A percentile compares a stretch with the other conserved stretches of the same genome.
Conservation (phyloP, 1,140 invertebrate species). For the Micrasema minimum region DNA sequence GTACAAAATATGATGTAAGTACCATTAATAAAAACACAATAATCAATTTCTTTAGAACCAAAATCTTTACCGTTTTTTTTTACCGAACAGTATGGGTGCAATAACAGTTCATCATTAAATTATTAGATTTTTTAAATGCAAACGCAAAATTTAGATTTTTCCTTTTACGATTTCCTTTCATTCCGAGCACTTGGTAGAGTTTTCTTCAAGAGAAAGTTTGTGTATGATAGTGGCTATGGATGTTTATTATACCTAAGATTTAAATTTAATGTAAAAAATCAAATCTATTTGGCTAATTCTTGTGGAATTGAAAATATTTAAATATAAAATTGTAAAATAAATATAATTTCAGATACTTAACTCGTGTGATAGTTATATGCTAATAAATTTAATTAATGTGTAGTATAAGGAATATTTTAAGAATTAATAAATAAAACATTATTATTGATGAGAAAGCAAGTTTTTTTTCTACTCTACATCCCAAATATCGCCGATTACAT, state of each 20-base stretch:
- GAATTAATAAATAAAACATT: slow-evolving; percentile 52
- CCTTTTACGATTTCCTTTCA: too few species aligned
- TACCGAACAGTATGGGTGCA: background rate
- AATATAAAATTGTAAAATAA: slow-evolving; percentile 35
- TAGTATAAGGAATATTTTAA: slow-evolving; percentile 51
- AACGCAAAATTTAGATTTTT: too few species aligned
- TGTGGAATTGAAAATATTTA: slow-evolving; percentile 43
- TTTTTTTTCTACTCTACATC: slow-evolving; percentile 30
- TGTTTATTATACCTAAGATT: slow-evolving; percentile 23
- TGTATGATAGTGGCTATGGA: slow-evolving; percentile 16
- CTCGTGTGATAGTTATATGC: slow-evolving; percentile 49
- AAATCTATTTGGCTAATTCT: slow-evolving; percentile 28
- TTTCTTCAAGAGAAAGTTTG: slow-evolving; percentile 13
- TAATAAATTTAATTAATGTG: slow-evolving; percentile 53
- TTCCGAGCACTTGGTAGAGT: too few species aligned
- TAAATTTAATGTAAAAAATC: slow-evolving; percentile 24
- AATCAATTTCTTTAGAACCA: too few species aligned
- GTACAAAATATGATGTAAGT: too few species aligned
- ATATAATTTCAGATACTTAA: slow-evolving; percentile 41
- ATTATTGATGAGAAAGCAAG: slow-evolving; percentile 47
- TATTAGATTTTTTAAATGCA: too few species aligned
- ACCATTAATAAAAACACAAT: too few species aligned
- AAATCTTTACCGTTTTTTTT: too few species aligned
- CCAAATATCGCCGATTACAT: background rate
- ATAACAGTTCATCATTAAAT: background rate